phyloP scores from a whole-genome alignment of 2,113 vertebrate species.

The Myxocyprinus asiaticus region DNA sequence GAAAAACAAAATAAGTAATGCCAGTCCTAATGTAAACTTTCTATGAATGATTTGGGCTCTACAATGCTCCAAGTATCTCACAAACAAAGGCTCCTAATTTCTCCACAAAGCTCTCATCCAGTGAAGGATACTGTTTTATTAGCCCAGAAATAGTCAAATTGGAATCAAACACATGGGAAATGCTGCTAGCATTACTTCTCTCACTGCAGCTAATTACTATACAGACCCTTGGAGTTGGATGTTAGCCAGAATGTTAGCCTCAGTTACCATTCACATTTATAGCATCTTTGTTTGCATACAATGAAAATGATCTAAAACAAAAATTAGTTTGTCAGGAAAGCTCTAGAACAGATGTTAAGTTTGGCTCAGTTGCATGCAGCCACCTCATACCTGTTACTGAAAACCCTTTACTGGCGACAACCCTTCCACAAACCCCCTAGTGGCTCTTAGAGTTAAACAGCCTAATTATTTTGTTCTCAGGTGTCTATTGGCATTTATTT shows the following conservation, averaged over 20 bases:
- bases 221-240: background rate
- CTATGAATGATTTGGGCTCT: background rate
- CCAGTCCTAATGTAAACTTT: background rate
- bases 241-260: too few relatives aligned
- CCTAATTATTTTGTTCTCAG: background rate
- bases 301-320: too few relatives aligned
- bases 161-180: background rate
- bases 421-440: background rate
- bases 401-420: too few relatives aligned
- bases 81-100: background rate
- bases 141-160: background rate
- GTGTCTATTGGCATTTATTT: constrained; percentile 12
- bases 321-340: too few relatives aligned
- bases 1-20: too few relatives aligned
- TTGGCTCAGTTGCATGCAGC: too few relatives aligned
- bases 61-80: background rate
- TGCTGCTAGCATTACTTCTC: background rate
- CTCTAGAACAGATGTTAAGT: too few relatives aligned
- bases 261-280: too few relatives aligned
- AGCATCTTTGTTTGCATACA: too few relatives aligned
- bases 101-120: too few relatives aligned
- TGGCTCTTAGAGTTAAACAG: background rate
- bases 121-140: too few relatives aligned
- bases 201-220: background rate
- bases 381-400: too few relatives aligned